phyloP scores from a whole-genome alignment of 2,888 invertebrate genomes.

The Ametastegia equiseti region DNA sequence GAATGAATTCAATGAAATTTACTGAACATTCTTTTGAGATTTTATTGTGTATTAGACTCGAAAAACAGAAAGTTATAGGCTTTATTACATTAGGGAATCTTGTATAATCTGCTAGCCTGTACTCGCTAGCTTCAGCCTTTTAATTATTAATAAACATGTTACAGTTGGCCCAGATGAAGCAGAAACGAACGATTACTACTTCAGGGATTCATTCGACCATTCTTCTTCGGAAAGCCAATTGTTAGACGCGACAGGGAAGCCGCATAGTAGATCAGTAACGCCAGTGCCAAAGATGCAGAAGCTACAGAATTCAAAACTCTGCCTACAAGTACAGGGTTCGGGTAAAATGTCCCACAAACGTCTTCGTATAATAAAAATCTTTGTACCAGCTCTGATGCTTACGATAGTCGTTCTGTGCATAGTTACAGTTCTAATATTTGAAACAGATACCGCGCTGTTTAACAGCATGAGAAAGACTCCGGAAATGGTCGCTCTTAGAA shows the following conservation, averaged over 20 bases:
- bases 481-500: constrained; percentile 85
- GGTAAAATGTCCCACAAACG: constrained; percentile 59
- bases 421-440: constrained; percentile 85
- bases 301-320: constrained; percentile 71
- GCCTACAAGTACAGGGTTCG: constrained; percentile 54
- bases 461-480: constrained; percentile 85
- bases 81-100: not conserved
- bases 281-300: constrained; percentile 74
- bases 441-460: constrained; percentile 87
- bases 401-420: constrained; percentile 84
- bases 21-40: too few relatives aligned
- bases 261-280: constrained; percentile 69
- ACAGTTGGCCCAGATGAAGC: constrained; percentile 72
- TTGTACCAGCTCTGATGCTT: constrained; percentile 87
- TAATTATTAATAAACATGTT: constrained; percentile 55
- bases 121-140: not conserved
- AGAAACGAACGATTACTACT: constrained; percentile 82
- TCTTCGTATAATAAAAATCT: constrained; percentile 81
- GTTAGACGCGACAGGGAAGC: constrained; percentile 74
- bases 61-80: too few relatives aligned
- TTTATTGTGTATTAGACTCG: too few relatives aligned
- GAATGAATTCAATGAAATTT: too few relatives aligned
- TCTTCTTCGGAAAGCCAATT: constrained; percentile 88
- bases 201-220: constrained; percentile 87
- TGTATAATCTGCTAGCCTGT: not conserved